phyloP scores from a whole-genome alignment of 2,888 invertebrate genomes.

The Drosophila melanocephala region DNA sequence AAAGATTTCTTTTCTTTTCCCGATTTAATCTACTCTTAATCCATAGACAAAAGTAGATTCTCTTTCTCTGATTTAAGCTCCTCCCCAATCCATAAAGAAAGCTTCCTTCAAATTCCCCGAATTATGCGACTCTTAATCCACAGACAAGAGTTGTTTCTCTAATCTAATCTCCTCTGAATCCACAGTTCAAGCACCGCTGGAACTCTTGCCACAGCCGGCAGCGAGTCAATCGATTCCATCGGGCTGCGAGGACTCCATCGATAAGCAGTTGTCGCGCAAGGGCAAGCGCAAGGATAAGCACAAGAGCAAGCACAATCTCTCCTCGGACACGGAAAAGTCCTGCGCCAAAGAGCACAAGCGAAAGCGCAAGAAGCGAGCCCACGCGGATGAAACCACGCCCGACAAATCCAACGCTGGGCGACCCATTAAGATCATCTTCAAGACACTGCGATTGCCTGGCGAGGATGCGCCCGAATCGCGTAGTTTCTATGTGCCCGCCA shows the following conservation, averaged over 20 bases:
- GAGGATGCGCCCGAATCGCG: conserved; percentile 92
- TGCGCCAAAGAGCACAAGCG: conserved; percentile 92
- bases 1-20: neutral
- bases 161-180: neutral
- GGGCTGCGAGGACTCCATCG: conserved; percentile 66
- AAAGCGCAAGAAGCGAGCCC: conserved; percentile 91
- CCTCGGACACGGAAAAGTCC: conserved; percentile 86
- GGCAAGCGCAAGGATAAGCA: conserved; percentile 92
- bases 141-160: neutral
- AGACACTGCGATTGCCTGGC: conserved; percentile 84
- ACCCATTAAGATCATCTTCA: conserved; percentile 91
- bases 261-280: conserved; percentile 86
- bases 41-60: neutral
- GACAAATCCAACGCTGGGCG: conserved; percentile 48
- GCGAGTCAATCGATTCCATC: conserved; percentile 50
- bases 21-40: too few species aligned
- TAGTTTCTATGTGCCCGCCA: conserved; percentile 92
- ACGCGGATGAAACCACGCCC: conserved; percentile 84
- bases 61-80: too few species aligned
- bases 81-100: neutral
- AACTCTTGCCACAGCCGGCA: conserved; percentile 43
- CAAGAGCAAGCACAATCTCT: conserved; percentile 88
- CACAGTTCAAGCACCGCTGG: conserved; percentile 34
- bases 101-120: too few species aligned
- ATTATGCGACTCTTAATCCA: too few species aligned